phyloP scores from a whole-genome alignment of 2,797 vertebrate genomes.

The Botia kubotai region DNA sequence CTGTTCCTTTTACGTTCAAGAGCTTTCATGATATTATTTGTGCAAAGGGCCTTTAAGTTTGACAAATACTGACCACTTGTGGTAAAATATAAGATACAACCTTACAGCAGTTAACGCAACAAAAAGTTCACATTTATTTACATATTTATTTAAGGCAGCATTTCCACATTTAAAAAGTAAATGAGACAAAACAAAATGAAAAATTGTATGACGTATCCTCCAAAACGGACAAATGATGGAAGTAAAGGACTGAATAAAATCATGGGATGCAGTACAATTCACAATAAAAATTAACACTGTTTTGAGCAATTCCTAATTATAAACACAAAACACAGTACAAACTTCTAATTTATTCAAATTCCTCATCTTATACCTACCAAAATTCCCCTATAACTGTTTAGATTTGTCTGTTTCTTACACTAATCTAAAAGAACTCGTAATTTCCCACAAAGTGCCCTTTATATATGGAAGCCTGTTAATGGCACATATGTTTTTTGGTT shows the following conservation, averaged over 20 bases:
- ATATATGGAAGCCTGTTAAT: neutral
- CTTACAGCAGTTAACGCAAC: neutral
- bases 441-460: neutral
- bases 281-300: neutral
- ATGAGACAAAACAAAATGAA: neutral
- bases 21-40: neutral
- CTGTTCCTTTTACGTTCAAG: neutral
- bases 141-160: neutral
- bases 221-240: too few species aligned
- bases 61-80: constrained; percentile 34
- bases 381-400: neutral
- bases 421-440: neutral
- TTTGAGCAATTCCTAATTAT: neutral
- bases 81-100: constrained; percentile 13
- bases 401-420: neutral
- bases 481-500: neutral
- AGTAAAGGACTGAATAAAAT: neutral
- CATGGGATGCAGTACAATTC: neutral
- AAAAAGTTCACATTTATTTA: neutral
- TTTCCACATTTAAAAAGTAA: neutral
- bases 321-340: neutral
- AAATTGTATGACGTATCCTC: too few species aligned
- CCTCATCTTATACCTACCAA: neutral
- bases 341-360: neutral
- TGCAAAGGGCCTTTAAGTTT: neutral